Conservation (phyloP, 2,888 invertebrate genomes). For the Dioctria linearis region DNA sequence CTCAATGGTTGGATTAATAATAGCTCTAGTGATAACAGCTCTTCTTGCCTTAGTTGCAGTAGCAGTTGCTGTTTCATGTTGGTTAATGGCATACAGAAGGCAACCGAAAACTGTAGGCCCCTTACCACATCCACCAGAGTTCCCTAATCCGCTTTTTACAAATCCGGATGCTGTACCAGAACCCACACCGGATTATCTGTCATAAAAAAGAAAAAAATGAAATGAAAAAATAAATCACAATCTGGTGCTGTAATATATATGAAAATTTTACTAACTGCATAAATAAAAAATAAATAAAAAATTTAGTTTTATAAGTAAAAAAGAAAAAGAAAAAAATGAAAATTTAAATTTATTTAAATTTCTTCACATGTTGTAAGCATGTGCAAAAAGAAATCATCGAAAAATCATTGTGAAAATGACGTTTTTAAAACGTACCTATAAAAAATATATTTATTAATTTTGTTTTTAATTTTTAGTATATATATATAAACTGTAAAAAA, state of each 20-base stretch:
- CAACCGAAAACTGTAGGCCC: conserved; percentile 91
- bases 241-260: conserved; percentile 52
- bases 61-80: conserved; percentile 94
- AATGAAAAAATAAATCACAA: conserved; percentile 57
- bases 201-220: conserved; percentile 65
- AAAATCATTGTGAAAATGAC: conserved; percentile 58
- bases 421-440: conserved; percentile 25
- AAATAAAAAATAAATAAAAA: neutral
- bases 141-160: conserved; percentile 93
- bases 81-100: conserved; percentile 94
- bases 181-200: conserved; percentile 86
- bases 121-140: conserved; percentile 94
- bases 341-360: conserved; percentile 46
- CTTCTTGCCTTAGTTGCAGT: conserved; percentile 93
- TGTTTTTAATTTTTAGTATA: conserved; percentile 26
- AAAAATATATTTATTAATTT: conserved; percentile 4
- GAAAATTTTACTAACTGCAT: conserved; percentile 37
- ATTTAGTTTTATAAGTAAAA: conserved; percentile 33
- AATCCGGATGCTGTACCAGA: conserved; percentile 86
- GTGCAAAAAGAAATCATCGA: conserved; percentile 66
- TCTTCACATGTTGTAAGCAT: conserved; percentile 60
- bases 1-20: conserved; percentile 93
- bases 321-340: conserved; percentile 57
- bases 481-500: conserved; percentile 30
- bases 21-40: conserved; percentile 92